Conservation (phyloP, 2,888 invertebrate species). For the Tenthredo notha region DNA sequence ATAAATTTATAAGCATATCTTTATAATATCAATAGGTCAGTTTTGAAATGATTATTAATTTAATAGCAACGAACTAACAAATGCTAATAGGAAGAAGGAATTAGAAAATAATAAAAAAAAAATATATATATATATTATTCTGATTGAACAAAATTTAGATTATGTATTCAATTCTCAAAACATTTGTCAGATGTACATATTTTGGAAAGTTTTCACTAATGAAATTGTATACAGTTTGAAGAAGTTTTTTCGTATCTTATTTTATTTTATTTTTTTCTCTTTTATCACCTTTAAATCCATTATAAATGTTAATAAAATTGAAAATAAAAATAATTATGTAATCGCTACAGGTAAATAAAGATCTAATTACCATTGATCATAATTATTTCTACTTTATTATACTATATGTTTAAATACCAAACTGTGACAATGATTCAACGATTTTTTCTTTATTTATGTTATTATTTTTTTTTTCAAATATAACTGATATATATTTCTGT, state of each 20-base stretch:
- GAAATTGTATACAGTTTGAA: conserved; percentile 29
- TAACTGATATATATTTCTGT: no score
- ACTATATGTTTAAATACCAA: background rate
- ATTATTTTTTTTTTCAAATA: no score
- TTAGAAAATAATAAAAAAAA: background rate
- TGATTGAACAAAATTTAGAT: conserved; percentile 4
- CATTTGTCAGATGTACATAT: conserved; percentile 29
- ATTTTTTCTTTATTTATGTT: no score
- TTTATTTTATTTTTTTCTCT: background rate
- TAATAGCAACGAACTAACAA: background rate
- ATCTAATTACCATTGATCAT: conserved; percentile 45
- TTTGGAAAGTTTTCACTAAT: conserved; percentile 44
- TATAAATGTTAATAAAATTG: conserved; percentile 27
- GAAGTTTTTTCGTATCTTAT: background rate
- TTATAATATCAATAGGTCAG: background rate
- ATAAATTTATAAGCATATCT: conserved; percentile 9
- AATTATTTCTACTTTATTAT: conserved; percentile 18
- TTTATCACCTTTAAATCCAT: conserved; percentile 21
- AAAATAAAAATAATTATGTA: conserved; percentile 26
- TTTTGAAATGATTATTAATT: background rate
- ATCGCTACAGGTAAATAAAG: conserved; percentile 35
- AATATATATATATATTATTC: conserved; percentile 1
- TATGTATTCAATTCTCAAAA: conserved; percentile 13
- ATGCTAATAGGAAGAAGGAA: background rate
- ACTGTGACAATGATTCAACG: background rate